Conservation (phyloP, 1,140 invertebrate species). For the Sycophila sp. region DNA sequence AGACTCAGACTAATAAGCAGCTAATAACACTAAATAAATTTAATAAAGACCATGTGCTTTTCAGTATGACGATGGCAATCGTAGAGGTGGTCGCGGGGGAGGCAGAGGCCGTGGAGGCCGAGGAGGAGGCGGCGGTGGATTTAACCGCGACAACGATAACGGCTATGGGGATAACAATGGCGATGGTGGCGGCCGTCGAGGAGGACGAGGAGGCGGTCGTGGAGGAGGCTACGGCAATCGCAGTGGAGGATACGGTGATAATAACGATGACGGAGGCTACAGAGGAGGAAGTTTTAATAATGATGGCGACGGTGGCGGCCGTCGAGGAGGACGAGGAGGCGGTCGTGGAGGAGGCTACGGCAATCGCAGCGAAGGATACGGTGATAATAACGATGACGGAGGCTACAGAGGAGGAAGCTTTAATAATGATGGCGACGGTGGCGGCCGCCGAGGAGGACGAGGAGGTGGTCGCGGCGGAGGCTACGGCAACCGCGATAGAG, state of each 20-base stretch:
- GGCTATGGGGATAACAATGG: slow-evolving; percentile 2
- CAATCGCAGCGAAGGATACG: neutral
- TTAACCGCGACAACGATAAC: too few relatives aligned
- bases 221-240: neutral
- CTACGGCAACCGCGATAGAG: neutral
- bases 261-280: neutral
- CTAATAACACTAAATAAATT: too few relatives aligned
- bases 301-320: neutral
- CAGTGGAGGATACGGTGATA: neutral
- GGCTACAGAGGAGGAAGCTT: neutral
- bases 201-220: neutral
- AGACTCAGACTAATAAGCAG: too few relatives aligned
- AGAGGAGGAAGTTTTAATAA: neutral
- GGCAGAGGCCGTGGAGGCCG: neutral
- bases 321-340: neutral
- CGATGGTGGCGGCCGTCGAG: neutral
- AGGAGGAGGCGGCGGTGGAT: neutral
- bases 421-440: neutral
- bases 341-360: neutral
- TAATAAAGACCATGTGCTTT: too few relatives aligned
- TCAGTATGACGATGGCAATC: too few relatives aligned
- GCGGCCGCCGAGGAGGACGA: slow-evolving; percentile 7
- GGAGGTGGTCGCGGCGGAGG: neutral
- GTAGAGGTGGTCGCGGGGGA: too few relatives aligned
- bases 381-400: neutral